Evolutionary conservation across 2,888 invertebrate species (phyloP).

Genomic region (Eueremaeus valkanovi): DNA sequence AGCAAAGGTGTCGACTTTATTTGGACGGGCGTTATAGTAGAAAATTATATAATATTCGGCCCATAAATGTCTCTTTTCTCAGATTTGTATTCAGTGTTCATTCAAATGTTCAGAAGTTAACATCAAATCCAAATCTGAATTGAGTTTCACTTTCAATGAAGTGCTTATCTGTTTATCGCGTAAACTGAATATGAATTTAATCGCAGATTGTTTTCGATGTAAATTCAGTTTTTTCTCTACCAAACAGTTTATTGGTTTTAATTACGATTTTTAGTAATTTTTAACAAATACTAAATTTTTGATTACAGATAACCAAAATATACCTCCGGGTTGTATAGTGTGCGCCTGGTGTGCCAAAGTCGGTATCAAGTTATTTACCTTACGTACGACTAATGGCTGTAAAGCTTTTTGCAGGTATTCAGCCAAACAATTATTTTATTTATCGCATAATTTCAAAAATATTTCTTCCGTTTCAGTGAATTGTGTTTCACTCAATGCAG

Average conservation of each 20-base stretch:
- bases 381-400: constrained; percentile 51
- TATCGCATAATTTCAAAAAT: no score
- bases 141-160: no score
- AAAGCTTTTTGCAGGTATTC: constrained; percentile 60
- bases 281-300: no score
- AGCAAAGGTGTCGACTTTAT: constrained; percentile 21
- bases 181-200: no score
- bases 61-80: not conserved
- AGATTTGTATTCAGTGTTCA: constrained; percentile 13
- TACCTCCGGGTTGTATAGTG: constrained; percentile 48
- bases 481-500: constrained; percentile 84
- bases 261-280: no score
- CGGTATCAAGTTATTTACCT: constrained; percentile 51
- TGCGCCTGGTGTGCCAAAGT: constrained; percentile 54
- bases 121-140: no score
- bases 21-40: constrained; percentile 18
- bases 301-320: constrained; percentile 40
- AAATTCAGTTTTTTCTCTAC: no score
- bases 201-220: no score
- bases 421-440: no score
- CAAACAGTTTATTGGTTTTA: no score
- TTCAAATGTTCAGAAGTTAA: no score
- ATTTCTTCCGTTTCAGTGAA: constrained; percentile 70
- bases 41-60: not conserved
- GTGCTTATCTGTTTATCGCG: no score